phyloP scores from a whole-genome alignment of 1,140 invertebrate species.

The Octopus bimaculoides region DNA sequence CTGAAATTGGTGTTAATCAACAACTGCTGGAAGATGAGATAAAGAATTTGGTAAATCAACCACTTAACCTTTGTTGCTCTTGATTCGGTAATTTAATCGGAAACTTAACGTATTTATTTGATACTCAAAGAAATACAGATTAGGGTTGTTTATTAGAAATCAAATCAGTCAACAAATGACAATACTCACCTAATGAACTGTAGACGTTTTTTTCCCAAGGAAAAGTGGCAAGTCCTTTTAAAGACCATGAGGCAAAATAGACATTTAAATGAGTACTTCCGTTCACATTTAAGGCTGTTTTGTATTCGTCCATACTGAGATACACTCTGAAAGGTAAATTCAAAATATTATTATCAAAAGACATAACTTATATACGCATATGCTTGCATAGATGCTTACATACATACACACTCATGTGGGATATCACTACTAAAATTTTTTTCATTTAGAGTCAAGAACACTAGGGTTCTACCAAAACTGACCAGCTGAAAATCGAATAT shows the following conservation, averaged over 20 bases:
- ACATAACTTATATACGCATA: neutral
- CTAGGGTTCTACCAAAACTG: too few relatives aligned
- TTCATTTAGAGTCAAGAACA: too few relatives aligned
- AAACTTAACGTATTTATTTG: too few relatives aligned
- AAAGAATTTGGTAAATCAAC: too few relatives aligned
- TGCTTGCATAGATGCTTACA: neutral
- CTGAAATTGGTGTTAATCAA: too few relatives aligned
- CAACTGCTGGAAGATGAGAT: too few relatives aligned
- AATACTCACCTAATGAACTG: slow-evolving; percentile 31
- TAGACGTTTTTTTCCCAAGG: slow-evolving; percentile 51
- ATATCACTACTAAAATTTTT: neutral
- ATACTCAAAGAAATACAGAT: too few relatives aligned
- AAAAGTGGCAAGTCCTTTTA: slow-evolving; percentile 48
- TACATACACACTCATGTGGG: neutral
- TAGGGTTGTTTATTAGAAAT: too few relatives aligned
- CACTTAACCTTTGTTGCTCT: too few relatives aligned
- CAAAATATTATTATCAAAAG: neutral
- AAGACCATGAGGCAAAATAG: slow-evolving; percentile 37
- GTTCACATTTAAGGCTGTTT: slow-evolving; percentile 31
- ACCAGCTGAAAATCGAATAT: too few relatives aligned
- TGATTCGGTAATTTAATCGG: too few relatives aligned
- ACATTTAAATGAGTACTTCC: slow-evolving; percentile 37
- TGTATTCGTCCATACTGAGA: slow-evolving; percentile 42
- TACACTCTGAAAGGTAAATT: slow-evolving; percentile 36
- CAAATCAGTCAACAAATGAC: neutral